Evolutionary conservation across 2,113 vertebrate species (phyloP).

Genomic region (Kryptolebias marmoratus): DNA sequence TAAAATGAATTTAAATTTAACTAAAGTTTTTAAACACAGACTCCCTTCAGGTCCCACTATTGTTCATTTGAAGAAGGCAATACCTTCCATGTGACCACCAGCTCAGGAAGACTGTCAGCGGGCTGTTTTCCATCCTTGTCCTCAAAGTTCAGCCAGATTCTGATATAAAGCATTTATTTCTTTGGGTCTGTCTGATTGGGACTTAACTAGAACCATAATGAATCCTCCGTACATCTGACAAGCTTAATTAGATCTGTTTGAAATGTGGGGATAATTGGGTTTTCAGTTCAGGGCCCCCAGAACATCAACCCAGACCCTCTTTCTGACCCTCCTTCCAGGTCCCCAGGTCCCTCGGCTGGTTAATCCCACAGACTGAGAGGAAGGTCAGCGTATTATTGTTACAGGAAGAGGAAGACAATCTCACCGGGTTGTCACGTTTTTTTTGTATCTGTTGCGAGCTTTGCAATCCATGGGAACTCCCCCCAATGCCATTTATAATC

Average conservation of each 20-base stretch:
- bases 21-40: too few species aligned
- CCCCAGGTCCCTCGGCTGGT: constrained; percentile 44
- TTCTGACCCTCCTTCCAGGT: constrained; percentile 37
- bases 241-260: constrained; percentile 79
- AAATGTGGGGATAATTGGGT: constrained; percentile 75
- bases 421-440: constrained; percentile 43
- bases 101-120: constrained; percentile 66
- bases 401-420: constrained; percentile 41
- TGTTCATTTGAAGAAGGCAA: constrained; percentile 8
- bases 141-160: constrained; percentile 54
- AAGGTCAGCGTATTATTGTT: constrained; percentile 29
- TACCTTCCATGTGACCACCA: constrained; percentile 59
- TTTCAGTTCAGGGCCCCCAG: constrained; percentile 66
- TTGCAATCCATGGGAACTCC: constrained; percentile 63
- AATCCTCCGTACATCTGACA: constrained; percentile 80
- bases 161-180: constrained; percentile 77
- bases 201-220: constrained; percentile 85
- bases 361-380: constrained; percentile 39
- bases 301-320: constrained; percentile 59
- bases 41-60: background rate
- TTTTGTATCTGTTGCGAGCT: constrained; percentile 46
- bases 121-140: constrained; percentile 68
- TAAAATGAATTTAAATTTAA: too few species aligned
- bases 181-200: constrained; percentile 69
- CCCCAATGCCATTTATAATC: constrained; percentile 75